Base-by-base conservation (phyloP, 2,113 vertebrate species). In the Cryptotis parvus region DNA sequence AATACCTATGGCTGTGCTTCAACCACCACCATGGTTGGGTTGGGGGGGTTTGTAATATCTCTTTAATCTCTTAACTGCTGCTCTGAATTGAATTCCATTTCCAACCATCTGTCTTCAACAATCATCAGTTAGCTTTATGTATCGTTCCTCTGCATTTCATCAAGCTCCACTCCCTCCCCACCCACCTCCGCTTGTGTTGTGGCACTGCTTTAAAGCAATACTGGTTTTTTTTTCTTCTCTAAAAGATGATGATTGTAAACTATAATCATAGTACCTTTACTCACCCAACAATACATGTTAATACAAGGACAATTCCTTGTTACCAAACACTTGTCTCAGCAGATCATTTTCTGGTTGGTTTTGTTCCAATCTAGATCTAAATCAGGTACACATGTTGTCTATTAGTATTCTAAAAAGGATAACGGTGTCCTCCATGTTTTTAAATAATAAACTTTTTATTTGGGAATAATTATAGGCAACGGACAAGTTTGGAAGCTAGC, bases 1-100 rank as follows among this genome's bases (percentile, higher is more conserved):
- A 45, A 39, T 75, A 16, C 8, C 2, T 18, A 43, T 31, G n/a
- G 43, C 43, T 39, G 2, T 35, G 43, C 33, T 31, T 78, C 61
- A n/a, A 6, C 37, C 55, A 39, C 52, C 70, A 70, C 26, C 15
- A 41, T 72, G 26, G 4, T 77, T 95, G 79, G 66, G n/a, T 26
- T 85, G 76, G 81, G 84, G 3, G 89, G 76, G 3, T 84, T 58
- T 16, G 18, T 84, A 83, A 70, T 92, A n/a, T n/a, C n/a, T n/a
- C n/a, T n/a, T n/a, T n/a, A n/a, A n/a, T n/a, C n/a, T n/a, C n/a
- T n/a, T n/a, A n/a, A n/a, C n/a, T n/a, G n/a, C n/a, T n/a, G n/a
- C n/a, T n/a, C n/a, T n/a, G n/a, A n/a, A n/a, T n/a, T n/a, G n/a
- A 55, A 55, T 55, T 55, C 18, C 52, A 55, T 15, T 58, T 22